Conservation (phyloP, 2,888 invertebrate genomes). For the Penaeus monodon region DNA sequence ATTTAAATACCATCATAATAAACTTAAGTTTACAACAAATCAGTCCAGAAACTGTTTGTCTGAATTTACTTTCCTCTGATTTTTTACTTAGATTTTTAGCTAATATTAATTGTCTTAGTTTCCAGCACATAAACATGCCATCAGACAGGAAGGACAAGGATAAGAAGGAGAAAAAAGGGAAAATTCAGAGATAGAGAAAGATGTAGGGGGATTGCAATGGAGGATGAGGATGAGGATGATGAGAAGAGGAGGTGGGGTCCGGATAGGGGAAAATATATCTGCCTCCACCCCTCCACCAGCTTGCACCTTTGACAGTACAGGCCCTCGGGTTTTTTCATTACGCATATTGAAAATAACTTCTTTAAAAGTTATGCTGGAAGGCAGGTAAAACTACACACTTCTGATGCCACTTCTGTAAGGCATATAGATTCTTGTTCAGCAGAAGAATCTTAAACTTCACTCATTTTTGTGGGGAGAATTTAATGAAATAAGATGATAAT, state of each 20-base stretch:
- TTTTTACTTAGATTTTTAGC: too few relatives aligned
- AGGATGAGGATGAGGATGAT: slow-evolving; percentile 66
- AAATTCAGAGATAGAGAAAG: slow-evolving; percentile 35
- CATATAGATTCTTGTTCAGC: too few relatives aligned
- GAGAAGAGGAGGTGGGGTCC: slow-evolving; percentile 75
- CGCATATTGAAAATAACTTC: slow-evolving; percentile 89
- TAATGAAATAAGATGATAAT: too few relatives aligned
- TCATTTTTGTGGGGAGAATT: too few relatives aligned
- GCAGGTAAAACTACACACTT: slow-evolving; percentile 70
- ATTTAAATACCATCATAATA: too few relatives aligned
- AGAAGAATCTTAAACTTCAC: too few relatives aligned
- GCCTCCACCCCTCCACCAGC: slow-evolving; percentile 78
- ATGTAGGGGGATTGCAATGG: slow-evolving; percentile 10
- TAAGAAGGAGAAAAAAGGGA: slow-evolving; percentile 25
- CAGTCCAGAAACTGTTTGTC: too few relatives aligned
- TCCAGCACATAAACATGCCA: background rate
- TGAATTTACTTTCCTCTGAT: too few relatives aligned
- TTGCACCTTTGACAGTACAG: slow-evolving; percentile 80
- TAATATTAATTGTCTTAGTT: too few relatives aligned
- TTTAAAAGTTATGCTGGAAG: slow-evolving; percentile 96
- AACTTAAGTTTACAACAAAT: too few relatives aligned
- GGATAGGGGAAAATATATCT: slow-evolving; percentile 87
- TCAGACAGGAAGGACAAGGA: slow-evolving; percentile 14
- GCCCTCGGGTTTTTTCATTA: slow-evolving; percentile 90
- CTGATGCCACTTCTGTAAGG: background rate